Evolutionary conservation across 1,140 invertebrate genomes (phyloP).

Genomic region (Pogonomyrmex californicus): DNA sequence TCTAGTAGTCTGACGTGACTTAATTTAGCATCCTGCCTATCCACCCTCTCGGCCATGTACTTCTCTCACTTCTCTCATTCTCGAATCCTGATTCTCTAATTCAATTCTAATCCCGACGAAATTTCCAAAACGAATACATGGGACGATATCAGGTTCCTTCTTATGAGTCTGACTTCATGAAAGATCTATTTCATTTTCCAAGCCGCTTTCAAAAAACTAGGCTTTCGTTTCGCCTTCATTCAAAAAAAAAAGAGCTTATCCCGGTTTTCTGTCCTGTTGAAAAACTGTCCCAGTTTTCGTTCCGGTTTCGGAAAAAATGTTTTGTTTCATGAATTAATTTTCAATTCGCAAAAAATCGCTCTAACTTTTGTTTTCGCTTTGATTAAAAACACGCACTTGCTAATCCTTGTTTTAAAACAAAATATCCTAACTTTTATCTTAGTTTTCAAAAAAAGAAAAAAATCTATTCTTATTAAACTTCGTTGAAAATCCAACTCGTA

Average conservation of each 20-base stretch:
- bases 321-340: not conserved
- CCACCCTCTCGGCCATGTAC: not conserved
- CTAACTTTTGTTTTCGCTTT: not conserved
- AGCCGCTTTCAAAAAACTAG: not conserved
- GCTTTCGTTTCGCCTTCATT: not conserved
- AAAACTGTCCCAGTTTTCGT: not conserved
- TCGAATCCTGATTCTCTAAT: constrained; percentile 57
- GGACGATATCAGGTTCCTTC: not conserved
- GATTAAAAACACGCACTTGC: constrained; percentile 13
- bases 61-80: constrained; percentile 57
- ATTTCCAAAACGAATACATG: constrained; percentile 19
- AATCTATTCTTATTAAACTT: not conserved
- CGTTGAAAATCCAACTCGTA: not conserved
- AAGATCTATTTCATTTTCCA: not conserved
- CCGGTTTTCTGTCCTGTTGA: not conserved
- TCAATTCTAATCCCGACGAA: constrained; percentile 44
- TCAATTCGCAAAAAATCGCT: not conserved
- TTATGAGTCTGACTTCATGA: not conserved
- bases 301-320: constrained; percentile 3
- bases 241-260: constrained; percentile 14
- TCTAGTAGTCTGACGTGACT: constrained; percentile 57
- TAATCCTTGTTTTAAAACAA: not conserved
- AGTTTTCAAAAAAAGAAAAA: constrained; percentile 6
- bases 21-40: constrained; percentile 61
- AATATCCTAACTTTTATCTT: not conserved